A percentile compares a stretch with the other conserved stretches of the same genome.
Conservation (phyloP, 92 coral and sea anemone species). For the Ricordea florida region DNA sequence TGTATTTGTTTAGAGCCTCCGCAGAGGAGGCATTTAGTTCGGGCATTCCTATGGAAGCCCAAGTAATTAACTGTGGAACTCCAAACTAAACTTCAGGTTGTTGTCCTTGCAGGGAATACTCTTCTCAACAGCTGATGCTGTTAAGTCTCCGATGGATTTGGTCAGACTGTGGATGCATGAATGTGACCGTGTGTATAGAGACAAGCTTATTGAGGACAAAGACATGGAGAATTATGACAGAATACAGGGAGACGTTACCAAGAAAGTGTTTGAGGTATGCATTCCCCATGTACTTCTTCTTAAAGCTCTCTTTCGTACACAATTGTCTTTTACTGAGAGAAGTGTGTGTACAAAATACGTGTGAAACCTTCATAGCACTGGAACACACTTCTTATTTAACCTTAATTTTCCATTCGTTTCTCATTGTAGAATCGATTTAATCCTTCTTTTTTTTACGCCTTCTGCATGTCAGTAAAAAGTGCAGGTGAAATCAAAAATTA, state of each 20-base stretch:
- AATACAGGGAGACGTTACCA: conserved; percentile 84
- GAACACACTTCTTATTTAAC: background rate
- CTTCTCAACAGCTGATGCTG: conserved; percentile 84
- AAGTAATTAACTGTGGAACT: no score
- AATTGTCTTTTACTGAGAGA: no score
- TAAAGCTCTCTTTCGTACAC: no score
- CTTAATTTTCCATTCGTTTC: background rate
- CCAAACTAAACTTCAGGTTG: background rate
- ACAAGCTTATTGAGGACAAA: conserved; percentile 86
- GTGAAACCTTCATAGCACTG: no score
- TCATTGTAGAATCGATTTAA: no score
- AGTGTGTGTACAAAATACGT: no score
- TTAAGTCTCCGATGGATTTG: conserved; percentile 92
- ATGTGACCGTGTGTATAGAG: conserved; percentile 96
- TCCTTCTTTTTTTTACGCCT: no score
- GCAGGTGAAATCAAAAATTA: no score
- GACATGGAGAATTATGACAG: conserved; percentile 95
- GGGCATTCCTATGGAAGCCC: no score
- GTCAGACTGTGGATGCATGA: conserved; percentile 99
- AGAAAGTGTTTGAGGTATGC: conserved; percentile 92
- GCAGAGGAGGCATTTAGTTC: no score
- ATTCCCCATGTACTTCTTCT: background rate
- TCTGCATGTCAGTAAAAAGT: no score
- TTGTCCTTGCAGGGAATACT: conserved; percentile 73
- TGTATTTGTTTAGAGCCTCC: no score